These are phyloP conservation scores for Drosophila falleni DNA, from an alignment of 2,888 invertebrate species.

Conservation along the genomic window DNA sequence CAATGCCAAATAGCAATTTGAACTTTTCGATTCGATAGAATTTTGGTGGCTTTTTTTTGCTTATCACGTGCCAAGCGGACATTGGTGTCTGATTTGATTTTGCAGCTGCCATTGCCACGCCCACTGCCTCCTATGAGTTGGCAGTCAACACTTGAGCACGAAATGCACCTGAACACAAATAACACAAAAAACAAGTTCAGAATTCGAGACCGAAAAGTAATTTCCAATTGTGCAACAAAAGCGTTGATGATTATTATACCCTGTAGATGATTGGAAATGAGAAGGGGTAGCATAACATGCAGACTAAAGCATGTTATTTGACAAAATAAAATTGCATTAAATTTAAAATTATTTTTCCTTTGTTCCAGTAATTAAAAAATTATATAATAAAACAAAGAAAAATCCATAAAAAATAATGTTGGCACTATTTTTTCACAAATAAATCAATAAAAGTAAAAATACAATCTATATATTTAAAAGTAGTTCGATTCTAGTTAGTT, in stretches of 20 bases:
- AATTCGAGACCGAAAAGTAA: slow-evolving; percentile 44
- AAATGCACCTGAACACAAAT: slow-evolving; percentile 31
- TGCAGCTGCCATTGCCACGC: slow-evolving; percentile 38
- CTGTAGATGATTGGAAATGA: background rate
- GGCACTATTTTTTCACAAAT: too few species aligned
- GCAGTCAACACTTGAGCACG: slow-evolving; percentile 64
- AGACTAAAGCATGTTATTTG: too few species aligned
- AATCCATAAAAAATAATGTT: too few species aligned
- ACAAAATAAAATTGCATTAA: too few species aligned
- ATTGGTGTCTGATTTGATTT: slow-evolving; percentile 71
- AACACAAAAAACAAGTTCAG: slow-evolving; percentile 12
- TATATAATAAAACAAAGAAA: too few species aligned
- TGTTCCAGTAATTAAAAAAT: too few species aligned
- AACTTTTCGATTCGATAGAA: slow-evolving; percentile 55
- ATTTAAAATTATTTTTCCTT: too few species aligned
- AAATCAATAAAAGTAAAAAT: too few species aligned
- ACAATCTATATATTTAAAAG: too few species aligned
- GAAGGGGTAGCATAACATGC: background rate
- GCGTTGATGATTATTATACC: slow-evolving; percentile 40
- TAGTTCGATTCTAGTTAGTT: too few species aligned
- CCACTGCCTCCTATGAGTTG: slow-evolving; percentile 9
- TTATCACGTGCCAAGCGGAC: slow-evolving; percentile 60
- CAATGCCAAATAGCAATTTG: slow-evolving; percentile 65
- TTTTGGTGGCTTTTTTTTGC: slow-evolving; percentile 30
- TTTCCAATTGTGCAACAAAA: slow-evolving; percentile 50